Evolutionary conservation across 1,140 invertebrate genomes (phyloP).

Genomic region (Drosophila nebulosa): DNA sequence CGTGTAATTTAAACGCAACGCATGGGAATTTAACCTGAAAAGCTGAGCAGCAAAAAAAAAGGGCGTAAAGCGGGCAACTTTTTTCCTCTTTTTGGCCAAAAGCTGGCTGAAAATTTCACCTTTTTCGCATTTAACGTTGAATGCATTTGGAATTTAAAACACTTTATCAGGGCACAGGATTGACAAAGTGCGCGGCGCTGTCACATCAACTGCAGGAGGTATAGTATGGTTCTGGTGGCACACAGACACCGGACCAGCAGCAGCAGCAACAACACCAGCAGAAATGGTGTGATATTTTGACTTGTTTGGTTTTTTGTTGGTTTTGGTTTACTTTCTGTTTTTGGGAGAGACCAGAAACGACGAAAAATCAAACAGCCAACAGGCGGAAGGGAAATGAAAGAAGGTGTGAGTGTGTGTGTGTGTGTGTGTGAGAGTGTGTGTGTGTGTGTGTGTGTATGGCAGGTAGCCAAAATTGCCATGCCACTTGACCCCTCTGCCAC

Average conservation of each 20-base stretch:
- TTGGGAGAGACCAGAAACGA: conserved; percentile 26
- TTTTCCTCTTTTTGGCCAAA: neutral
- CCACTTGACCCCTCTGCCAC: conserved; percentile 64
- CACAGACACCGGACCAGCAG: conserved; percentile 10
- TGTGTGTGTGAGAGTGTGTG: neutral
- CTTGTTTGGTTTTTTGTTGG: conserved; percentile 39
- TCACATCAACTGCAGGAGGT: conserved; percentile 63
- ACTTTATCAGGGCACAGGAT: conserved; percentile 69
- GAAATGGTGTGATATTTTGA: conserved; percentile 51
- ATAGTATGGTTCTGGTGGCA: neutral
- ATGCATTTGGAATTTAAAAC: conserved; percentile 76
- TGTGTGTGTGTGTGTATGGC: conserved; percentile 31
- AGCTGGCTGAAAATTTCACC: conserved; percentile 28
- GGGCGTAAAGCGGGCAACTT: neutral
- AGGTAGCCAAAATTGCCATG: conserved; percentile 57
- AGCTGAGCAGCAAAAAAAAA: conserved; percentile 25
- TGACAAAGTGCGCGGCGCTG: conserved; percentile 73
- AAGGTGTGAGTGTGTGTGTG: neutral
- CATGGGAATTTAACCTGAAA: conserved; percentile 50
- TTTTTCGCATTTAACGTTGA: conserved; percentile 71
- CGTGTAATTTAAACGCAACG: conserved; percentile 70
- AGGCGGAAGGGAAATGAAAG: neutral
- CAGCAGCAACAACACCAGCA: too few species aligned
- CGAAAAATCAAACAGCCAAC: conserved; percentile 63
- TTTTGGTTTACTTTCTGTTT: neutral